Evolutionary conservation across 2,888 invertebrate species (phyloP).

Genomic region (Chrysolina oricalcia): DNA sequence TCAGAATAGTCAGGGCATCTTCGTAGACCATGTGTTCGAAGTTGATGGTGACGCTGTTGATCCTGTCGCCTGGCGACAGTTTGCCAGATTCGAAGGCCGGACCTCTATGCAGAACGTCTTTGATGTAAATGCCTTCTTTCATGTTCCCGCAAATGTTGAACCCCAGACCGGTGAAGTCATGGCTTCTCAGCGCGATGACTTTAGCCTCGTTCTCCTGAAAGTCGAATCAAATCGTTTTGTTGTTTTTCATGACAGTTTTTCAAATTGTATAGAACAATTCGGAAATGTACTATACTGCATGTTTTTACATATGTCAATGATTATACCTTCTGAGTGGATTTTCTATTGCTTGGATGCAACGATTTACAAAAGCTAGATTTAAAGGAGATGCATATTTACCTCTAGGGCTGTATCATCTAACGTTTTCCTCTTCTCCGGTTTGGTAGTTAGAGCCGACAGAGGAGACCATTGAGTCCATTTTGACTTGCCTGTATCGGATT

Average conservation of each 20-base stretch:
- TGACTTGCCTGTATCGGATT: slow-evolving; percentile 63
- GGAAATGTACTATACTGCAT: no score
- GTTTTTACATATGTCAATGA: no score
- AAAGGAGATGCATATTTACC: slow-evolving; percentile 66
- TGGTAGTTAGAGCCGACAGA: slow-evolving; percentile 66
- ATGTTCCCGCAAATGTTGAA: slow-evolving; percentile 93
- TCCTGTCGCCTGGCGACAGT: slow-evolving; percentile 89
- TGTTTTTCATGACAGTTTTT: background rate
- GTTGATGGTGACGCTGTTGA: slow-evolving; percentile 89
- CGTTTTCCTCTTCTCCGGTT: slow-evolving; percentile 72
- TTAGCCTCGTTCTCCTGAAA: slow-evolving; percentile 76
- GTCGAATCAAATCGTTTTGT: slow-evolving; percentile 20
- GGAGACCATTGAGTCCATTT: slow-evolving; percentile 73
- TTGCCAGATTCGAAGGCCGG: slow-evolving; percentile 90
- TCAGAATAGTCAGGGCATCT: slow-evolving; percentile 91
- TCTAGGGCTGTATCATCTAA: slow-evolving; percentile 76
- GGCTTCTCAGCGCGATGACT: slow-evolving; percentile 85
- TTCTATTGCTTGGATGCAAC: no score
- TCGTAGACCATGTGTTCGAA: slow-evolving; percentile 92
- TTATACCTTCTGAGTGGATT: no score
- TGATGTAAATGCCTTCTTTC: slow-evolving; percentile 91
- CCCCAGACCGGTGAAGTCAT: slow-evolving; percentile 91
- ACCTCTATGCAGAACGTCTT: slow-evolving; percentile 88
- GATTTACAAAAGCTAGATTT: background rate
- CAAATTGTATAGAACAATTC: no score